Conservation (phyloP, 2,888 invertebrate species). For the Pyrochroa serraticornis region DNA sequence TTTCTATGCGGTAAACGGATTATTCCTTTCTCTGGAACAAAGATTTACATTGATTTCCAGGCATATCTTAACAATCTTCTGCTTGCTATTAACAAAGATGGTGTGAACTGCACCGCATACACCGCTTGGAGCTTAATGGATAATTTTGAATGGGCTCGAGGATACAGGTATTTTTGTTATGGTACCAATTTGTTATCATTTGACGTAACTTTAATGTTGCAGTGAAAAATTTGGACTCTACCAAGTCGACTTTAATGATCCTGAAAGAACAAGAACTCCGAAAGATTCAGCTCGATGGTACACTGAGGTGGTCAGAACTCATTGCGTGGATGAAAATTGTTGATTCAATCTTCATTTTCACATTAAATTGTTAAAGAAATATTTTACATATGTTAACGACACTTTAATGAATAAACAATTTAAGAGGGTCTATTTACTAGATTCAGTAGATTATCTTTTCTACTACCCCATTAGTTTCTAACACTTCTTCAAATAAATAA, state of each 20-base stretch:
- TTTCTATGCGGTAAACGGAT: conserved; percentile 57
- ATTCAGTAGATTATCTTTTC: too few relatives aligned
- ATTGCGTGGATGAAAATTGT: conserved; percentile 16
- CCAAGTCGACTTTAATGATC: conserved; percentile 68
- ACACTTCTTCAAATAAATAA: too few relatives aligned
- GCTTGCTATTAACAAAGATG: conserved; percentile 52
- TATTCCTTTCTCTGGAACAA: background rate
- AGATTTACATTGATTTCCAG: conserved; percentile 33
- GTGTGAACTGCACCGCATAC: conserved; percentile 55
- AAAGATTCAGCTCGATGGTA: conserved; percentile 68
- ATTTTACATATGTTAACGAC: too few relatives aligned
- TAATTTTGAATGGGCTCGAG: conserved; percentile 59
- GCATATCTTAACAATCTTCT: conserved; percentile 58
- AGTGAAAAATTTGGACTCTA: conserved; percentile 74
- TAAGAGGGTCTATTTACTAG: too few relatives aligned
- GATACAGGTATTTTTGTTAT: conserved; percentile 40
- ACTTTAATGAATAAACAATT: too few relatives aligned
- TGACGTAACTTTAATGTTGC: conserved; percentile 34
- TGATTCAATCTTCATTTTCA: too few relatives aligned
- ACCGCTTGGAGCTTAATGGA: conserved; percentile 49
- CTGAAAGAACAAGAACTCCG: conserved; percentile 65
- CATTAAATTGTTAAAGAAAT: too few relatives aligned
- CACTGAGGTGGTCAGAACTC: conserved; percentile 60
- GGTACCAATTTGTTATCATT: conserved; percentile 30
- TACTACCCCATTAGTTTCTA: too few relatives aligned